These are phyloP conservation scores for Meda fulgida DNA, from an alignment of 2,797 vertebrate species.

Conservation along the genomic window DNA sequence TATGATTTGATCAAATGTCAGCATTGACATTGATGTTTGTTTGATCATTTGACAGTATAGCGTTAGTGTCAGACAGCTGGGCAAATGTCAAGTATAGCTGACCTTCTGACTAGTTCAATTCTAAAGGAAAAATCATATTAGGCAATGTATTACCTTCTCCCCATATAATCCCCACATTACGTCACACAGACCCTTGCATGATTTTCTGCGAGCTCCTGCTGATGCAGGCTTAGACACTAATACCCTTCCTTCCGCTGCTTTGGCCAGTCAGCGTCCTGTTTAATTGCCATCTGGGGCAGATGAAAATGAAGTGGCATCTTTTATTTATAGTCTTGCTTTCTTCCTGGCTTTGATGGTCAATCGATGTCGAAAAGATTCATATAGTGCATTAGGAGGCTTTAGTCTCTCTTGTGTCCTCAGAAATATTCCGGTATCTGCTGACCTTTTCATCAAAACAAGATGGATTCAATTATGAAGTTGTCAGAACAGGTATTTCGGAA, in stretches of 20 bases:
- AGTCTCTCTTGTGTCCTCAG: slow-evolving; percentile 28
- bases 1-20: background rate
- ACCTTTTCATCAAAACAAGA: slow-evolving; percentile 1
- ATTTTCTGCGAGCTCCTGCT: slow-evolving; percentile 45
- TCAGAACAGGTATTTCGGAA: background rate
- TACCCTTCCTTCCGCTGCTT: slow-evolving; percentile 19
- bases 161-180: background rate
- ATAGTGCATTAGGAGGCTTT: slow-evolving; percentile 38
- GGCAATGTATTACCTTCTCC: background rate
- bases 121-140: background rate
- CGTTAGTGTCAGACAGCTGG: background rate
- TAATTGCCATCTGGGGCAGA: slow-evolving; percentile 41
- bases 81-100: background rate
- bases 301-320: slow-evolving; percentile 54
- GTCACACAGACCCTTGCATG: background rate
- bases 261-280: slow-evolving; percentile 34
- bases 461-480: slow-evolving; percentile 13
- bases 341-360: slow-evolving; percentile 58
- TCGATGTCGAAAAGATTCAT: slow-evolving; percentile 32
- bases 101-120: background rate
- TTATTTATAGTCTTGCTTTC: slow-evolving; percentile 60
- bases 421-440: slow-evolving; percentile 7
- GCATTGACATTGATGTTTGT: background rate
- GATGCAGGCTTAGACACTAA: slow-evolving; percentile 35
- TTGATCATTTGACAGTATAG: background rate